These are phyloP conservation scores for Morbakka virulenta DNA, from an alignment of 30 jellyfish, hydroid and myxozoan species.

Conservation along the genomic window DNA sequence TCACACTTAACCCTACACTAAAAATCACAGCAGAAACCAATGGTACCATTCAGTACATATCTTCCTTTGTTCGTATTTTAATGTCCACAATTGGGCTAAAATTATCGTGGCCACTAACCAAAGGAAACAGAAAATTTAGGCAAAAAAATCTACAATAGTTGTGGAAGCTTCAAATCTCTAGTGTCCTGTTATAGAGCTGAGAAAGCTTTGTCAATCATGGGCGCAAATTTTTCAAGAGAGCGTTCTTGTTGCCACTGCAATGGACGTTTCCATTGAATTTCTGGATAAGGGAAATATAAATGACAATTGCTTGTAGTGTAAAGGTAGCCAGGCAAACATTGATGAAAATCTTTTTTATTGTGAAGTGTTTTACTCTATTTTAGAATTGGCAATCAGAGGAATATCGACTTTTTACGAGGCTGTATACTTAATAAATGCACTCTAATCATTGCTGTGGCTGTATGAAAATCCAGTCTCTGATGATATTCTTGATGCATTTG, in stretches of 20 bases:
- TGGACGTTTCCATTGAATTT: constrained; percentile 37
- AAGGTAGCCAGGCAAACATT: constrained; percentile 10
- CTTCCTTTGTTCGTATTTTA: too few relatives aligned
- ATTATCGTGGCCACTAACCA: too few relatives aligned
- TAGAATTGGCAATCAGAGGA: constrained; percentile 37
- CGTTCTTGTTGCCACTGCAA: constrained; percentile 46
- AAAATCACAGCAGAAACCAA: constrained; percentile 26
- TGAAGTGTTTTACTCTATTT: constrained; percentile 26
- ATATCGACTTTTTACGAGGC: constrained; percentile 39
- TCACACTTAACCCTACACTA: constrained; percentile 20
- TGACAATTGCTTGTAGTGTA: constrained; percentile 23
- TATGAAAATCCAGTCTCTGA: constrained; percentile 15
- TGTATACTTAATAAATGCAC: too few relatives aligned
- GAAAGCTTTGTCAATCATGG: constrained; percentile 32
- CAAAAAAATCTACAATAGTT: too few relatives aligned
- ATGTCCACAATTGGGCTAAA: too few relatives aligned
- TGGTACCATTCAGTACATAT: too few relatives aligned
- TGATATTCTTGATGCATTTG: constrained; percentile 26
- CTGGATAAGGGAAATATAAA: constrained; percentile 25
- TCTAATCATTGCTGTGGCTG: constrained; percentile 41
- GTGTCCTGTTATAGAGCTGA: constrained; percentile 48
- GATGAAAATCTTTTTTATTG: constrained; percentile 33
- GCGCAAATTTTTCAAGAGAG: constrained; percentile 39
- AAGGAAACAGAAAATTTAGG: too few relatives aligned
- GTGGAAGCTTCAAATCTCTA: constrained; percentile 36